Base-by-base conservation (phyloP, 2,888 invertebrate genomes). In the Hypomecis punctinalis region DNA sequence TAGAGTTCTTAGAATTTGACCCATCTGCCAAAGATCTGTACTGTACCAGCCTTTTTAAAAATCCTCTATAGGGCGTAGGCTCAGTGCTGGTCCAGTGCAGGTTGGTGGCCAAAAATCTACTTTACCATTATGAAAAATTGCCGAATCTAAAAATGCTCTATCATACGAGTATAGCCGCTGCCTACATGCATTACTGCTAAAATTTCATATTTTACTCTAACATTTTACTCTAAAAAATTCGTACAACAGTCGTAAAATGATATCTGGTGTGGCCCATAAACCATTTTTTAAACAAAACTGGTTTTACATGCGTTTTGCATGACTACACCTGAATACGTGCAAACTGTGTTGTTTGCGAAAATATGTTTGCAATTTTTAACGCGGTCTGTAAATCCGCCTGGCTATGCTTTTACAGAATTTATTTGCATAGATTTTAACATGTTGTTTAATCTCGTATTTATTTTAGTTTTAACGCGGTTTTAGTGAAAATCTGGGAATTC, bases 281-380 rank as follows among this genome's bases (percentile, higher is more conserved):
- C 57, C 57, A 66, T 66, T 58, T 64, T 60, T 61, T 53, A 53
- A 65, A 57, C 52, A 43, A 48, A 57, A 49, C 51, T 36, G 36
- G 55, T 57, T 48, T 13, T 48, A 57, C 57, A 66, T 57, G 57
- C 65, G 57, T 66, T 66, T 53, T 48, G 61, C 65, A 61, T 61
- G 65, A 53, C 13, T 66, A 48, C 61, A 57, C 57, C 61, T 48
- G 61, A 66, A 66, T 61, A 54, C 52, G 57, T 66, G 65, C 53
- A 66, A 57, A 65, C 57, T 57, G 52, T 53, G 35, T 23, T 65
- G 57, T 58, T 48, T 40, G 65, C 53, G 40, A 66, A 64, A 64
- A 66, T 61, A 61, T 48, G 65, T 48, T 57, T n/a, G 53, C 65
- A 42, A 53, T 56, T 65, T 40, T 52, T 42, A 47, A 37, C 46